Percentiles rank a stretch among this genome's conserved stretches.
phyloP scores from a whole-genome alignment of 2,797 vertebrate genomes.

The Sebastes ruberrimus region DNA sequence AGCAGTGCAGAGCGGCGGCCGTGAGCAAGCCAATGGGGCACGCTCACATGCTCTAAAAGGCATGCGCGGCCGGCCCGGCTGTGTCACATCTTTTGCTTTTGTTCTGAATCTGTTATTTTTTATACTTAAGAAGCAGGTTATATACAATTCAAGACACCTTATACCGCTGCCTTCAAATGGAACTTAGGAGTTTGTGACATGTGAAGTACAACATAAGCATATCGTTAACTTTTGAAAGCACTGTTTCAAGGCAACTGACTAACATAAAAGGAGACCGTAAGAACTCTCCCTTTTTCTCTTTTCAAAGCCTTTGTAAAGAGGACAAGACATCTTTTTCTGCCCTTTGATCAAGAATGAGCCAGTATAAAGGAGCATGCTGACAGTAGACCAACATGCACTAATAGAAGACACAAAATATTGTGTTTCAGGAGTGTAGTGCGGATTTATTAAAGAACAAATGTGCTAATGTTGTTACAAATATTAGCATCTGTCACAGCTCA shows the following conservation, averaged over 20 bases:
- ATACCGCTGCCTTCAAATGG: neutral
- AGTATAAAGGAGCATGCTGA: neutral
- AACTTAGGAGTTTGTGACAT: neutral
- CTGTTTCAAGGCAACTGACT: conserved; percentile 4
- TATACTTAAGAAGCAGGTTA: neutral
- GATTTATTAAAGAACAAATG: neutral
- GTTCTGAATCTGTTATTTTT: neutral
- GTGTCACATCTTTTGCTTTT: neutral
- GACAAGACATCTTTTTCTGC: neutral
- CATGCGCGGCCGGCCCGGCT: too few relatives aligned
- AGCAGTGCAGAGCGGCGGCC: too few relatives aligned
- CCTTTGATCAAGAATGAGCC: conserved; percentile 11
- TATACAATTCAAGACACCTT: neutral
- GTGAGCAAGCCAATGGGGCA: too few relatives aligned
- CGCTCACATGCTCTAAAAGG: too few relatives aligned
- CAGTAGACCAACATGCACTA: neutral
- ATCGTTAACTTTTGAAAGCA: conserved; percentile 20
- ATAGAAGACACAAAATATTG: neutral
- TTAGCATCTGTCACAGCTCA: neutral
- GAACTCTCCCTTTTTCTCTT: conserved; percentile 11
- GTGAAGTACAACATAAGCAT: conserved; percentile 1
- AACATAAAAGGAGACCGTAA: conserved; percentile 22
- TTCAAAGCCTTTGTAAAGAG: conserved; percentile 13
- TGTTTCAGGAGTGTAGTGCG: neutral
- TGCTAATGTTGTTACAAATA: neutral